Evolutionary conservation across 1,140 invertebrate genomes (phyloP).

Genomic region (Gonioctena quinquepunctata): DNA sequence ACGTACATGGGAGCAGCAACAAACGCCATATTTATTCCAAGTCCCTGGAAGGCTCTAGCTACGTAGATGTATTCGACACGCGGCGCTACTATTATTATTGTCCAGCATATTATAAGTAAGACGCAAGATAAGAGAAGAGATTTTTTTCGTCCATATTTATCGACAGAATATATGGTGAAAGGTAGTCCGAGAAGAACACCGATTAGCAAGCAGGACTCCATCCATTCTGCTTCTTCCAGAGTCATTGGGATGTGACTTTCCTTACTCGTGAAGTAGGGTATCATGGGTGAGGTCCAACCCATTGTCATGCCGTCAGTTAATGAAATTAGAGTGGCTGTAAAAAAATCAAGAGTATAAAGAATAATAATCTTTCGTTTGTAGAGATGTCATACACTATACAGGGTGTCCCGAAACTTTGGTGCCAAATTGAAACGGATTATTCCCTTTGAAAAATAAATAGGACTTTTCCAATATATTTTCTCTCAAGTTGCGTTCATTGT

Average conservation of each 20-base stretch:
- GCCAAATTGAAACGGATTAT: no score
- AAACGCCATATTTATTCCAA: conserved; percentile 45
- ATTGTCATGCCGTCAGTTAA: conserved; percentile 52
- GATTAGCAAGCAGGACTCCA: conserved; percentile 65
- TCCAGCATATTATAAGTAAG: conserved; percentile 67
- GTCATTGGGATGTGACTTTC: conserved; percentile 46
- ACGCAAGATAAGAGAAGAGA: conserved; percentile 61
- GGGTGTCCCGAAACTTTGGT: no score
- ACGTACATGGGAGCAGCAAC: conserved; percentile 50
- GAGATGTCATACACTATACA: no score
- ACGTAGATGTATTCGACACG: conserved; percentile 57
- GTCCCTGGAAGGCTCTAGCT: conserved; percentile 53
- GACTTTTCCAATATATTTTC: no score
- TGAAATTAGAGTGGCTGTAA: conserved; percentile 37
- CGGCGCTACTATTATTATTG: conserved; percentile 58
- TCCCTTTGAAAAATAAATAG: no score
- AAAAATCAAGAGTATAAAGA: no score
- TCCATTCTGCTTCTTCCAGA: conserved; percentile 60
- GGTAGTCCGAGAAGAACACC: conserved; percentile 65
- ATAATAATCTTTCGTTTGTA: no score
- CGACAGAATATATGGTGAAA: conserved; percentile 59
- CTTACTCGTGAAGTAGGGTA: conserved; percentile 57
- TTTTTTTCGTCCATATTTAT: conserved; percentile 66
- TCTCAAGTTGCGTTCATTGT: no score
- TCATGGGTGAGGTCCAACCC: conserved; percentile 68